phyloP scores from a whole-genome alignment of 2,113 vertebrate genomes.

The Chloebia gouldiae region DNA sequence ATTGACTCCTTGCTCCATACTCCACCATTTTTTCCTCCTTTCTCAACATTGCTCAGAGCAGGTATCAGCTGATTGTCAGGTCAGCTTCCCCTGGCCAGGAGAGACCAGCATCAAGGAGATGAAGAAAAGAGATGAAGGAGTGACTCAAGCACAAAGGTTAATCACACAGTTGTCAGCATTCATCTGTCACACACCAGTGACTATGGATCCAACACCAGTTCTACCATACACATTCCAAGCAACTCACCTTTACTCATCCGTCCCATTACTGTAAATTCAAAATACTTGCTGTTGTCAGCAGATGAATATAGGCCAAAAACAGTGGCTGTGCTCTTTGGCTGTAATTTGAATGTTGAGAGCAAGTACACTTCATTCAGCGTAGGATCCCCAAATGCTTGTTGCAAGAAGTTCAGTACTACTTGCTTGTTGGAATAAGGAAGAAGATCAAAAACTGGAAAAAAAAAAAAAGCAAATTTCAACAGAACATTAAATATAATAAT shows the following conservation, averaged over 20 bases:
- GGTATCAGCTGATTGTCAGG: background rate
- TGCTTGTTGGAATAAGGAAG: constrained; percentile 84
- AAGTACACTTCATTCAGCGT: constrained; percentile 84
- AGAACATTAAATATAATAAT: background rate
- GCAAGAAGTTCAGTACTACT: constrained; percentile 77
- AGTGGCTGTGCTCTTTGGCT: constrained; percentile 80
- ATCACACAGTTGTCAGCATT: background rate
- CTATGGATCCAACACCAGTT: background rate
- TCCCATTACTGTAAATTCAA: constrained; percentile 90
- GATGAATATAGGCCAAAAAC: constrained; percentile 88
- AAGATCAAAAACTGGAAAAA: constrained; percentile 86
- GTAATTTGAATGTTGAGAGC: constrained; percentile 85
- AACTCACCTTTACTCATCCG: constrained; percentile 89
- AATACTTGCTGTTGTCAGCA: constrained; percentile 85
- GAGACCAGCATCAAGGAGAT: background rate
- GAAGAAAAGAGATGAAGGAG: background rate
- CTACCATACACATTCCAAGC: background rate
- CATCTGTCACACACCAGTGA: background rate
- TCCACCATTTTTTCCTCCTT: background rate
- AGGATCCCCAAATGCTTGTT: constrained; percentile 82
- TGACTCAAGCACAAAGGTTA: background rate
- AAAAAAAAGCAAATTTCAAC: background rate
- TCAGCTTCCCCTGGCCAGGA: background rate
- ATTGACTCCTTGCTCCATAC: background rate
- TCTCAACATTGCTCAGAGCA: background rate